Percentiles rank a stretch among this genome's conserved stretches.
phyloP scores from a whole-genome alignment of 2,797 vertebrate genomes.

The Lepilemur septentrionalis region DNA sequence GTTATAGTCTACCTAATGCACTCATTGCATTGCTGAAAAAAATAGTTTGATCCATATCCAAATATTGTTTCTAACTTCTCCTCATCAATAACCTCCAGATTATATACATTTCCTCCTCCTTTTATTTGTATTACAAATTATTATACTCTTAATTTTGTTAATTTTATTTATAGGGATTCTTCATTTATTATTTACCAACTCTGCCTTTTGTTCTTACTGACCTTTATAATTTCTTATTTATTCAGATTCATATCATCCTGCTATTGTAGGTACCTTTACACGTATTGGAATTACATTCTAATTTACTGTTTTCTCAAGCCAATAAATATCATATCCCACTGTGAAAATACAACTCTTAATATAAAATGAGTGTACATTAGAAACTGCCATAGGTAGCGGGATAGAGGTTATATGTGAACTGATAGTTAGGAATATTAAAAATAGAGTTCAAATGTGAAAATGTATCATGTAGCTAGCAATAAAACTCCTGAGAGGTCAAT shows the following conservation, averaged over 20 bases:
- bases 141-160: background rate
- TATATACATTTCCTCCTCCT: background rate
- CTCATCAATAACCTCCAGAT: background rate
- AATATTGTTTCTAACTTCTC: background rate
- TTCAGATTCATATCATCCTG: slow-evolving; percentile 12
- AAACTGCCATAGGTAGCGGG: background rate
- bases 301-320: slow-evolving; percentile 39
- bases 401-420: background rate
- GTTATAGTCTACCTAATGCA: background rate
- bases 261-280: background rate
- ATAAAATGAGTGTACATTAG: slow-evolving; percentile 16
- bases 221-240: slow-evolving; percentile 49
- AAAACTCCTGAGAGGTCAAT: background rate
- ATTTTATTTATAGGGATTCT: background rate
- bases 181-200: slow-evolving; percentile 1
- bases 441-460: background rate
- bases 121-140: background rate
- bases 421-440: slow-evolving; percentile 38
- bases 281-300: background rate
- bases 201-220: slow-evolving; percentile 39
- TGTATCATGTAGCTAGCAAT: background rate
- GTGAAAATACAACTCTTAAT: slow-evolving; percentile 17
- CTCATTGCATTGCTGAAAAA: background rate
- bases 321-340: slow-evolving; percentile 38
- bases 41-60: background rate